These are phyloP conservation scores for Loris lydekkerianus DNA, from an alignment of 2,797 vertebrate species.

Conservation along the genomic window DNA sequence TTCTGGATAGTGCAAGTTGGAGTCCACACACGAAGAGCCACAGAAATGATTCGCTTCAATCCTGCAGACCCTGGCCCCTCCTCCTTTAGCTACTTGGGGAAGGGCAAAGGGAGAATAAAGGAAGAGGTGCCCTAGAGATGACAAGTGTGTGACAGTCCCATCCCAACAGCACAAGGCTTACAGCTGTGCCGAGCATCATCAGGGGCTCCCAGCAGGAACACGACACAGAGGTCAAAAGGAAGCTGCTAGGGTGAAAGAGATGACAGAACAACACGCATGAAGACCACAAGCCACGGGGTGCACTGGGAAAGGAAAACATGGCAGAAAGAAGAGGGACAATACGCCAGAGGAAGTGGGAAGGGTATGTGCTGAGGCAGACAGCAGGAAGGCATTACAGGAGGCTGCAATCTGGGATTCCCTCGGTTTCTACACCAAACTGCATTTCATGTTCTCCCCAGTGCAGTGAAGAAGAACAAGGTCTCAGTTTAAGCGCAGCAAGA, in stretches of 20 bases:
- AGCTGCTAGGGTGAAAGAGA: neutral
- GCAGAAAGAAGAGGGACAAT: neutral
- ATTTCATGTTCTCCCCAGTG: constrained; percentile 36
- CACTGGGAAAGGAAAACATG: neutral
- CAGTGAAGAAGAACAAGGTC: constrained; percentile 60
- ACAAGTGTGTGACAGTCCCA: accelerated
- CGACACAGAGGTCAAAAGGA: neutral
- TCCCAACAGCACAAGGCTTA: accelerated
- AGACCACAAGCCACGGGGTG: neutral
- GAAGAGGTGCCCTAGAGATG: neutral
- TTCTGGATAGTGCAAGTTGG: neutral
- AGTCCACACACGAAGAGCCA: neutral
- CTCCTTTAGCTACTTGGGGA: neutral
- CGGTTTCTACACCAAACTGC: neutral
- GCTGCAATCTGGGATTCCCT: neutral
- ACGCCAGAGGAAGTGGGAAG: neutral
- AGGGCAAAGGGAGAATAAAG: neutral
- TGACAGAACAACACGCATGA: neutral
- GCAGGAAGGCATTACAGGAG: neutral
- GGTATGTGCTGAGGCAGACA: neutral
- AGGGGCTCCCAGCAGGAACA: neutral
- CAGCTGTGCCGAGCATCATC: accelerated
- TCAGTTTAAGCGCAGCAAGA: constrained; percentile 49
- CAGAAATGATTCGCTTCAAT: neutral
- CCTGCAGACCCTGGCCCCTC: neutral